Conservation (phyloP, 2,888 invertebrate genomes). For the Eristalis arbustorum region DNA sequence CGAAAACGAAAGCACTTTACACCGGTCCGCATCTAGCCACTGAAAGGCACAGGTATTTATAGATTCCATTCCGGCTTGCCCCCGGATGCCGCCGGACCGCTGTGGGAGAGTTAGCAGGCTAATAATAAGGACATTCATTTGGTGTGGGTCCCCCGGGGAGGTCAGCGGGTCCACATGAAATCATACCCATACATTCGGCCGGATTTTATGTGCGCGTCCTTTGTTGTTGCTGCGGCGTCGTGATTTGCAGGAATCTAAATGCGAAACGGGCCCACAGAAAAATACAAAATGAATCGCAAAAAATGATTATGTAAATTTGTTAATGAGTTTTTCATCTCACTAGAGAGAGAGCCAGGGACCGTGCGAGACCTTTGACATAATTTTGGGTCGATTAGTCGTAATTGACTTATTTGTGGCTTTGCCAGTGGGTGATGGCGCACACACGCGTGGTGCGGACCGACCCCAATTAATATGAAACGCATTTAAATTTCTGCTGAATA, state of each 20-base stretch:
- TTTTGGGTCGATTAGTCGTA: conserved; percentile 1
- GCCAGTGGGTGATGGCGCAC: neutral
- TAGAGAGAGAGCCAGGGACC: neutral
- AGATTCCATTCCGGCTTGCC: neutral
- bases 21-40: neutral
- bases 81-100: neutral
- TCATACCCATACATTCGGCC: neutral
- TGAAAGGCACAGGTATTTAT: conserved; percentile 7
- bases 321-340: conserved; percentile 5
- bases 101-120: conserved; percentile 3
- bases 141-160: neutral
- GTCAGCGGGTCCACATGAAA: neutral
- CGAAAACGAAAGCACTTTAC: neutral
- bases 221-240: neutral
- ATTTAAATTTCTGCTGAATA: neutral
- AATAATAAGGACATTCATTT: conserved; percentile 29
- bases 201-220: neutral
- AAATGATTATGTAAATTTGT: conserved; percentile 22
- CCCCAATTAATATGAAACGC: neutral
- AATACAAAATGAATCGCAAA: neutral
- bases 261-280: conserved; percentile 12
- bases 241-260: conserved; percentile 32
- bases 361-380: neutral
- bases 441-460: neutral
- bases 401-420: neutral